Base-by-base conservation (phyloP, 2,797 vertebrate genomes). In the Chromobotia macracanthus region DNA sequence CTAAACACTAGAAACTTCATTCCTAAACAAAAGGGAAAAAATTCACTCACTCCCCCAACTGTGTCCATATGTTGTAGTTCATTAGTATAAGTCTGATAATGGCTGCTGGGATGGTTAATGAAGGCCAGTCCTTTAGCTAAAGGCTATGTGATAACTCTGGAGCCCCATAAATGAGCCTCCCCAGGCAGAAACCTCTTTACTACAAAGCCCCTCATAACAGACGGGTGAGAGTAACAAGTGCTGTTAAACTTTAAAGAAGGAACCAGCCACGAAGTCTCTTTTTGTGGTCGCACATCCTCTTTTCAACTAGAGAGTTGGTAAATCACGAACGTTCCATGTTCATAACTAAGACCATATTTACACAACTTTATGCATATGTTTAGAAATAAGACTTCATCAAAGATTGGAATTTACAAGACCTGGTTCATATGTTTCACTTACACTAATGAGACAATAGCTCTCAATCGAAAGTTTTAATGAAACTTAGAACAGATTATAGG, bases 41-140 rank as follows among this genome's bases (percentile, higher is more conserved):
- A 64, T 46, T 79, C 12, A n/a, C 48, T 44, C 72, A 72, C 50
- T 25, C 53, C 5, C 3, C 15, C 50, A 83, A 83, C 77, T 78
- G 21, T 80, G 74, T 72, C 82, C 82, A 78, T 72, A 78, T 84
- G 84, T 51, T 75, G 46, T 67, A 81, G 73, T 87, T 90, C 80
- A 83, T 89, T 89, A 87, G 87, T 60, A 63, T 56, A 80, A 70
- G 79, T 83, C 75, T 67, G 75, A 87, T 84, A 87, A 84, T 80
- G 76, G 75, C 53, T 81, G 68, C 72, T 70, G 65, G 83, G 80
- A 35, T 51, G 50, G 55, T 18, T 83, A 82, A 86, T 84, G 74
- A 79, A 79, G 77, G 75, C 80, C 84, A 86, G 77, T 69, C 66
- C 25, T 71, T 56, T 71, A 65, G 84, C 80, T 86, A 82, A 73